Conservation (phyloP, 2,797 vertebrate species). For the Dicrostonyx torquatus region DNA sequence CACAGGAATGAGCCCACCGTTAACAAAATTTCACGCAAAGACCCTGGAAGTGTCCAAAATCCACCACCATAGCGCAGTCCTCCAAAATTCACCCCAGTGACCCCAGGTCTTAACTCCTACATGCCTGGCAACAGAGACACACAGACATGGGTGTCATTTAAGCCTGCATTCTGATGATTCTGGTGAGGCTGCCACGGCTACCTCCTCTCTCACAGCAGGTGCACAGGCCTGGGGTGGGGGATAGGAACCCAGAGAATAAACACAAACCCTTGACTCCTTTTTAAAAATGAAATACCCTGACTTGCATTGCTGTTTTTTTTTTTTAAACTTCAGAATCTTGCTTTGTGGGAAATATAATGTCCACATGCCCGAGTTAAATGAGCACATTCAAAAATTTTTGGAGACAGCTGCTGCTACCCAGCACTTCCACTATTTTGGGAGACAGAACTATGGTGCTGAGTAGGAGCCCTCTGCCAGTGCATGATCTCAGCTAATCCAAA, state of each 20-base stretch:
- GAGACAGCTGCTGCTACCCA: neutral
- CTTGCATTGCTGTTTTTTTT: neutral
- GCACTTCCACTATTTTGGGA: constrained; percentile 10
- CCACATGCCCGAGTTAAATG: neutral
- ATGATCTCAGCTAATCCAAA: neutral
- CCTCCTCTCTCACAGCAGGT: fast-evolving
- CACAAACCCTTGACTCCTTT: neutral
- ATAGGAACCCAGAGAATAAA: neutral
- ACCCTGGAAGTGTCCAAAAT: neutral
- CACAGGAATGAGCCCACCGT: neutral
- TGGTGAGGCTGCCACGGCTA: too few species aligned
- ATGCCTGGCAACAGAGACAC: neutral
- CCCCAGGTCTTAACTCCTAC: neutral
- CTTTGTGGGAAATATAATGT: neutral
- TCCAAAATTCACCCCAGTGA: neutral
- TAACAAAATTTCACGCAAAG: neutral
- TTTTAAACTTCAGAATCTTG: neutral
- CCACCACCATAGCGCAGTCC: neutral
- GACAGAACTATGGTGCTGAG: neutral
- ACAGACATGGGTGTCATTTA: neutral
- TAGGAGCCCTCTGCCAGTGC: neutral
- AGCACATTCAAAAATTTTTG: neutral
- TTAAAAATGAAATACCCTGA: neutral
- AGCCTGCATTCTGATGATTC: neutral
- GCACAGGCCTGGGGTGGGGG: neutral